Base-by-base conservation (phyloP, 2,888 invertebrate species). In the Drosophila borborema region DNA sequence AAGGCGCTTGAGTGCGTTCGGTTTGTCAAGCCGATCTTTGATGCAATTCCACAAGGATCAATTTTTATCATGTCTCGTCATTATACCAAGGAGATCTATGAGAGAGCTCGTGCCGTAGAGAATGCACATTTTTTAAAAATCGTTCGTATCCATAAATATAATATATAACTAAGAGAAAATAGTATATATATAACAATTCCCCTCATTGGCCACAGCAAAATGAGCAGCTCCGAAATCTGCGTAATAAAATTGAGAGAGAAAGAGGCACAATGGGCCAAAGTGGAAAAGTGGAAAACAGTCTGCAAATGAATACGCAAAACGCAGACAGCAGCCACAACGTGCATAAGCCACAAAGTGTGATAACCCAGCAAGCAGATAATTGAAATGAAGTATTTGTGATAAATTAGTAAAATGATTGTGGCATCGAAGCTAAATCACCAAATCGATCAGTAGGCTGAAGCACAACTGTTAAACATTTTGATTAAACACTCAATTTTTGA, bases 71-170 rank as follows among this genome's bases (percentile, higher is more conserved):
- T 64, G 20, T 23, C 23, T 16, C 70, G 72, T 2, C 23, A 48
- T n/a, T 76, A 68, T 12, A 41, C 48, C 8, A 67, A 61, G 8
- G 58, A 53, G 16, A 34, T 75, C 0, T 64, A 62, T 3, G 74
- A 89, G 9, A 76, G 80, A 43, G 81, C 73, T 10, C 64, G 71
- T 28, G 73, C 82, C 0, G 70, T 76, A 31, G 88, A 89, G 58
- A 85, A 89, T 55, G 72, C 78, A 2, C 77, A 78, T 59, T 83
- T 77, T 51, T 18, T 74, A 14, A 80, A 81, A 67, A 70, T 82
- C 69, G 91, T 90, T 55, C 1, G 41, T n/a, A n/a, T 7, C 14
- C n/a, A 41, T 41, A n/a, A n/a, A n/a, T n/a, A n/a, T 16, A 41
- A 34, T 1, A 34, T 9, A 48, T 7, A 48, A 28, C 0, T 5